Base-by-base conservation (phyloP, 2,797 vertebrate species). In the Columba guinea region DNA sequence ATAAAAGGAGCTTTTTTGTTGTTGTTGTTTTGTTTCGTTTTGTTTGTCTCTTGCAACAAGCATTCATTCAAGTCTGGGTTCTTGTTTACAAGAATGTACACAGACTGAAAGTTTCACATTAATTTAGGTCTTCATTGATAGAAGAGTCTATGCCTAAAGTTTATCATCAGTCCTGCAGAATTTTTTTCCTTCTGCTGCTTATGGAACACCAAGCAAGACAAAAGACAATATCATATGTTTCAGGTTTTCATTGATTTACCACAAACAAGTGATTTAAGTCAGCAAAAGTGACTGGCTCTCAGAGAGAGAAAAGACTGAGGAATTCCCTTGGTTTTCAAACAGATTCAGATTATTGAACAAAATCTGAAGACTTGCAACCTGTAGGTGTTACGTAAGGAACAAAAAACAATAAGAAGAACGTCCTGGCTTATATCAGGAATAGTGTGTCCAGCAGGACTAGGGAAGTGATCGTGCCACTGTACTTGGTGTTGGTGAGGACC, bases 21-120 rank as follows among this genome's bases (percentile, higher is more conserved):
- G 35, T 35, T 35, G 35, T 44, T 79, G 11, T 39, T 39, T 39
- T 39, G 11, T 39, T 39, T 35, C 10, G 9, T 58, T 75, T 76
- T 22, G 17, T 44, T 79, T 6, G 20, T 88, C 88, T 88, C 87
- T 78, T 90, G 39, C 68, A 89, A 81, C 34, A 90, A 69, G 51
- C 53, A 92, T 95, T 95, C 84, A 74, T 93, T 94, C 77, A 86
- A 46, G 81, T 34, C 48, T 95, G 91, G 85, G 80, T 90, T 93
- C 74, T 89, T 94, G 64, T 94, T 93, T 89, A 51, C 44, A 91
- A 80, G 83, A 93, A 93, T 89, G 84, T 71, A 71, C 16, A 2
- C 46, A 71, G 59, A 90, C 56, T 87, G 62, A 60, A 89, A 91
- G 83, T 75, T 87, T 80, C 67, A 91, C 69, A 93, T 79, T 86